Base-by-base conservation (phyloP, 2,797 vertebrate genomes). In the Danio albolineatus region DNA sequence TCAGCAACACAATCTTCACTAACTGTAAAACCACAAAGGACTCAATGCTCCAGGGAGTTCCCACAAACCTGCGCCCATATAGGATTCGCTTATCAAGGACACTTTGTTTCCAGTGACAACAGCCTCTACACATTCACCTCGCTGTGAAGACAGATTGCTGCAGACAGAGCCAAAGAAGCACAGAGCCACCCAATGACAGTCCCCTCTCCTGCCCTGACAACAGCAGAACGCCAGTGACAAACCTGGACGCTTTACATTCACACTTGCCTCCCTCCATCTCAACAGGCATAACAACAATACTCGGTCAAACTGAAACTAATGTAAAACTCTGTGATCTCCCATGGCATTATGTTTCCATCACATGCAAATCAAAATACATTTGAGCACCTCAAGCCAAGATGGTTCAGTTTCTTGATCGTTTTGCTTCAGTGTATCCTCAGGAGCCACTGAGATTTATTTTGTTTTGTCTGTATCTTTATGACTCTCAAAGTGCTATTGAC, bases 51-150 rank as follows among this genome's bases (percentile, higher is more conserved):
- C 62, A 57, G 81, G 82, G 84, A 82, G 57, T 82, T 65, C 71
- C 46, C 56, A 72, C 10, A 73, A 73, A 76, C 66, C 76, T 59
- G 56, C 39, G 10, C 66, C 82, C 69, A 67, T 78, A 78, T 64
- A 75, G 66, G 77, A 79, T 82, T 82, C 28, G 74, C 81, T 85
- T 66, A 86, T 86, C 79, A 85, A 81, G 82, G 80, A 74, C 82
- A 86, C 76, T 81, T 81, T 83, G 77, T 88, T 85, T 83, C 70
- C 82, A 67, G 64, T 73, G 83, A 85, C 76, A 76, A 79, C 76
- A 76, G 61, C 28, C 67, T 72, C 84, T 71, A 85, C 85, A 83
- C 78, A 70, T 77, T 81, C 56, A 82, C 72, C 81, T 76, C 60
- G 59, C 79, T 82, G 79, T 73, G 65, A 77, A 80, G 76, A 84